phyloP scores from a whole-genome alignment of 2,797 vertebrate genomes.

The Morus bassanus region DNA sequence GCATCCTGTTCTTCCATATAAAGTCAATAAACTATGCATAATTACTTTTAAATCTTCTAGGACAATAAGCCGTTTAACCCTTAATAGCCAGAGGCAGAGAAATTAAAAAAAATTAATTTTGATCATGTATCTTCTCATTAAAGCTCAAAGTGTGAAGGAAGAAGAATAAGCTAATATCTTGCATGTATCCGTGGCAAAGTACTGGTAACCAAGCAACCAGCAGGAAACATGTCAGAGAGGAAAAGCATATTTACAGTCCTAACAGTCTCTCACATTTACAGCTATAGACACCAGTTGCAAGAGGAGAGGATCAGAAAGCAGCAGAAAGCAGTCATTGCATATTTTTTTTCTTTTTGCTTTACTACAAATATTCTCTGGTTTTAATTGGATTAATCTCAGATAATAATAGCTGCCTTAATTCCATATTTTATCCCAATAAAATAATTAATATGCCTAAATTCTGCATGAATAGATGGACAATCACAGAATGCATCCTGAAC shows the following conservation, averaged over 20 bases:
- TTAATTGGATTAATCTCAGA: background rate
- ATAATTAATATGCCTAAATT: background rate
- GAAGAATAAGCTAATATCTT: conserved; percentile 29
- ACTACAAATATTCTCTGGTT: background rate
- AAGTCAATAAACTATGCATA: background rate
- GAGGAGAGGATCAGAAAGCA: background rate
- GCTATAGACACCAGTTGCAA: background rate
- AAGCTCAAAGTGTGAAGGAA: conserved; percentile 33
- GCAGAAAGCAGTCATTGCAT: background rate
- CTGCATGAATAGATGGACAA: background rate
- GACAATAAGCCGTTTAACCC: background rate
- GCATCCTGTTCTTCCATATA: background rate
- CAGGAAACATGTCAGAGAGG: conserved; percentile 46
- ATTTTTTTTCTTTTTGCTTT: background rate
- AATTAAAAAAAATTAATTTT: background rate
- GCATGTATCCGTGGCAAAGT: conserved; percentile 13
- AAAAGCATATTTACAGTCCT: conserved; percentile 55
- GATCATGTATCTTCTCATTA: background rate
- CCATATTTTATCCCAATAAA: background rate
- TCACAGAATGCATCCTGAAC: background rate
- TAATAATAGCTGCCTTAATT: background rate
- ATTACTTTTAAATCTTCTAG: background rate
- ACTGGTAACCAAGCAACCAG: conserved; percentile 67
- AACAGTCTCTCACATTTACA: conserved; percentile 40
- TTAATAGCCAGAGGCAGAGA: background rate